A percentile compares a stretch with the other conserved stretches of the same genome.
phyloP scores from a whole-genome alignment of 2,797 vertebrate species.

The Myripristis jacobus region DNA sequence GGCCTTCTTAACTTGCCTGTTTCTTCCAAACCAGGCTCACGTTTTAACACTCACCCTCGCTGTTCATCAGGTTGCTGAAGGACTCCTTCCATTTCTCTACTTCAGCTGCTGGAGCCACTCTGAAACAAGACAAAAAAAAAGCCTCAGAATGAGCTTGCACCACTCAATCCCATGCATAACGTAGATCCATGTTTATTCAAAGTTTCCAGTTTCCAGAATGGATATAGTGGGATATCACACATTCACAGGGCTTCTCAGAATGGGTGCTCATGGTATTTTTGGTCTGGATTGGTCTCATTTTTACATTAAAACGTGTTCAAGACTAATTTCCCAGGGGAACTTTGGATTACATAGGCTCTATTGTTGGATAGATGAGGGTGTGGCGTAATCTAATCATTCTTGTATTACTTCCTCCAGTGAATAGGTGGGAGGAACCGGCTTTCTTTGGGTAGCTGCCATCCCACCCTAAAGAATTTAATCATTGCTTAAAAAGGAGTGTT shows the following conservation, averaged over 20 bases:
- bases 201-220: neutral
- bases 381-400: too few species aligned
- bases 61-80: constrained; percentile 88
- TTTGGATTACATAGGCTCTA: neutral
- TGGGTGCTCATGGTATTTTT: neutral
- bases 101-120: constrained; percentile 83
- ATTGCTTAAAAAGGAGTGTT: too few species aligned
- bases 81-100: constrained; percentile 92
- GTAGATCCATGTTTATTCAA: neutral
- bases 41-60: constrained; percentile 85
- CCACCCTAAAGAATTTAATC: neutral
- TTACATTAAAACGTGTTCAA: neutral
- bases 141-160: neutral
- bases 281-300: neutral
- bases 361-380: neutral
- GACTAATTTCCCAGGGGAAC: neutral
- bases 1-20: neutral
- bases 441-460: neutral
- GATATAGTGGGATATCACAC: too few species aligned
- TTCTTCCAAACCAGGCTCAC: neutral
- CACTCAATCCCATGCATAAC: neutral
- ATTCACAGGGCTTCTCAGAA: neutral
- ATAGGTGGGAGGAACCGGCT: neutral
- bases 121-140: constrained; percentile 57
- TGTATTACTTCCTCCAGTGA: neutral